phyloP scores from a whole-genome alignment of 1,140 invertebrate species.

The Brachystomella parvula region DNA sequence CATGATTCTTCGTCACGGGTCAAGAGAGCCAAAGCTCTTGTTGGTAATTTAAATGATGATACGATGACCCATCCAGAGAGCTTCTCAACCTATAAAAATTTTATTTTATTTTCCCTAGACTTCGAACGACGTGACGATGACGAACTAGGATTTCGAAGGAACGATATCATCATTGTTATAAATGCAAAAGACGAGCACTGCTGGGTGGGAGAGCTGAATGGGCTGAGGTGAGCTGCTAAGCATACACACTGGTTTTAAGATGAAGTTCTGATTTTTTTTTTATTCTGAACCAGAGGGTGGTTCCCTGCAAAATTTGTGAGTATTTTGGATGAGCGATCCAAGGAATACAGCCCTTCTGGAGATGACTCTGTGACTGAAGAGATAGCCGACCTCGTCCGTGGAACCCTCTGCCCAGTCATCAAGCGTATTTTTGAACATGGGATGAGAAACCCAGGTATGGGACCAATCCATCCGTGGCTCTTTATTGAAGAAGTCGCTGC shows the following conservation, averaged over 20 bases:
- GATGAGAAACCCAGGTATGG: constrained; percentile 68
- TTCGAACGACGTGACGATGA: constrained; percentile 98
- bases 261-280: neutral
- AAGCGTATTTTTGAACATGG: constrained; percentile 95
- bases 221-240: constrained; percentile 56
- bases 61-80: neutral
- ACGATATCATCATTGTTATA: constrained; percentile 96
- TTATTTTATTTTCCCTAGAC: constrained; percentile 52
- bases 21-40: constrained; percentile 84
- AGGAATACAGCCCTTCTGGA: constrained; percentile 89
- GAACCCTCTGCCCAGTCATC: constrained; percentile 83
- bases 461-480: constrained; percentile 94
- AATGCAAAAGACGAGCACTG: constrained; percentile 99
- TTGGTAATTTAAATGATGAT: constrained; percentile 56
- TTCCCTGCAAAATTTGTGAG: constrained; percentile 99
- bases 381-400: constrained; percentile 91
- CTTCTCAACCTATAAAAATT: neutral
- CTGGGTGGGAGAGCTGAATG: constrained; percentile 98
- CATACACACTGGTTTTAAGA: neutral
- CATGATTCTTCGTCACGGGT: constrained; percentile 77
- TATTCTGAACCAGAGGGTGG: constrained; percentile 59
- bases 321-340: constrained; percentile 91
- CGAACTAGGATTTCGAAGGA: constrained; percentile 95
- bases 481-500: constrained; percentile 96
- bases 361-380: constrained; percentile 94